Evolutionary conservation across 2,888 invertebrate genomes (phyloP).

Genomic region (Dolomedes plantarius): DNA sequence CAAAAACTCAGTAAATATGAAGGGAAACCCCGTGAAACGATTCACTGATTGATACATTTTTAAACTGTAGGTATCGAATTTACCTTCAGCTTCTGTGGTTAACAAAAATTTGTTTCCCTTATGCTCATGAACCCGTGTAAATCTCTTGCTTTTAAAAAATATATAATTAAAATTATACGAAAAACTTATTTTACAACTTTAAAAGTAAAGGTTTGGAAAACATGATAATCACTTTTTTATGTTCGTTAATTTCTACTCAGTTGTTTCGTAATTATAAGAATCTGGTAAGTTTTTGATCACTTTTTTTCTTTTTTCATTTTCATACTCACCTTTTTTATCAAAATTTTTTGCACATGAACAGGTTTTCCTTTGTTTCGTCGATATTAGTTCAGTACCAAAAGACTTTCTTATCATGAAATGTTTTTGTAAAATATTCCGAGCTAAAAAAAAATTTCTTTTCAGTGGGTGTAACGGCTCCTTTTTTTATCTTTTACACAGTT

Average conservation of each 20-base stretch:
- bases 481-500: constrained; percentile 55
- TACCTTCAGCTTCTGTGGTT: too few species aligned
- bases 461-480: constrained; percentile 10
- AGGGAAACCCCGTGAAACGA: too few species aligned
- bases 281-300: neutral
- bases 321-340: constrained; percentile 39
- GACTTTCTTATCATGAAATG: constrained; percentile 55
- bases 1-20: too few species aligned
- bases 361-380: constrained; percentile 50
- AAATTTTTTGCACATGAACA: neutral
- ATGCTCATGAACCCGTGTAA: too few species aligned
- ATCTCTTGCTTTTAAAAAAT: too few species aligned
- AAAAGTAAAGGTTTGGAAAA: neutral
- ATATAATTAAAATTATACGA: too few species aligned
- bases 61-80: too few species aligned
- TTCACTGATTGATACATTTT: too few species aligned
- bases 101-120: too few species aligned
- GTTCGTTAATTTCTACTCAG: neutral
- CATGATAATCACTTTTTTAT: neutral
- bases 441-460: constrained; percentile 38
- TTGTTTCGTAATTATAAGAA: constrained; percentile 1
- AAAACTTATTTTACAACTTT: too few species aligned
- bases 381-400: constrained; percentile 56
- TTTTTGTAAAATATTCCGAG: constrained; percentile 29
- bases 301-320: constrained; percentile 32